phyloP scores from a whole-genome alignment of 1,140 invertebrate species.

The Wasmannia auropunctata region DNA sequence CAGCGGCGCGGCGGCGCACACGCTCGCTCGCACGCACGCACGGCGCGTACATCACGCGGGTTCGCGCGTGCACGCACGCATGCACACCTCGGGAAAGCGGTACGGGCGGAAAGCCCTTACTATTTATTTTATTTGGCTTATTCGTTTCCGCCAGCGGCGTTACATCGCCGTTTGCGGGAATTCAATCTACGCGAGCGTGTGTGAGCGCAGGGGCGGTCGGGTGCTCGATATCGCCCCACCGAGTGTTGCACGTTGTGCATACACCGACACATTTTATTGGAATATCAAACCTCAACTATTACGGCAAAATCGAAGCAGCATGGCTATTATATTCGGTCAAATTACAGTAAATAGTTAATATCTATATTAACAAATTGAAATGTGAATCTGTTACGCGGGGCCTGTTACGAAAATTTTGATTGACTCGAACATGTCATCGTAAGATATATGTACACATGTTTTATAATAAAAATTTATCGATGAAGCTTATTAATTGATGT shows the following conservation, averaged over 20 bases:
- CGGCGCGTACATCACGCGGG: conserved; percentile 65
- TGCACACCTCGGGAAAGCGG: conserved; percentile 44
- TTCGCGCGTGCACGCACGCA: conserved; percentile 41
- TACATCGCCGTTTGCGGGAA: conserved; percentile 78
- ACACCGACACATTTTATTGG: neutral
- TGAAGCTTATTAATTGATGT: neutral
- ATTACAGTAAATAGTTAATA: neutral
- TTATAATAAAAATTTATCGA: neutral
- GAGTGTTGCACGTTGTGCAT: neutral
- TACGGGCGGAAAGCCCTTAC: conserved; percentile 71
- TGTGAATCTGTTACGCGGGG: neutral
- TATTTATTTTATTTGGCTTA: conserved; percentile 81
- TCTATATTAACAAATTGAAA: neutral
- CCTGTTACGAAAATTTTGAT: neutral
- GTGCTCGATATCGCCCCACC: neutral
- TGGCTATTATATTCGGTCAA: neutral
- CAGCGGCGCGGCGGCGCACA: conserved; percentile 58
- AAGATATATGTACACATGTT: neutral
- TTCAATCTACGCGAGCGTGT: conserved; percentile 77
- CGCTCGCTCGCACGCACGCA: conserved; percentile 32
- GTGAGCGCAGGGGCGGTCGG: conserved; percentile 25
- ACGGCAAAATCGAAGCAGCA: neutral
- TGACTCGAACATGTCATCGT: neutral
- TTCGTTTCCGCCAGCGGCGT: conserved; percentile 79
- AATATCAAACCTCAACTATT: neutral